phyloP scores from a whole-genome alignment of 2,113 vertebrate genomes.

The Spea multiplicata region DNA sequence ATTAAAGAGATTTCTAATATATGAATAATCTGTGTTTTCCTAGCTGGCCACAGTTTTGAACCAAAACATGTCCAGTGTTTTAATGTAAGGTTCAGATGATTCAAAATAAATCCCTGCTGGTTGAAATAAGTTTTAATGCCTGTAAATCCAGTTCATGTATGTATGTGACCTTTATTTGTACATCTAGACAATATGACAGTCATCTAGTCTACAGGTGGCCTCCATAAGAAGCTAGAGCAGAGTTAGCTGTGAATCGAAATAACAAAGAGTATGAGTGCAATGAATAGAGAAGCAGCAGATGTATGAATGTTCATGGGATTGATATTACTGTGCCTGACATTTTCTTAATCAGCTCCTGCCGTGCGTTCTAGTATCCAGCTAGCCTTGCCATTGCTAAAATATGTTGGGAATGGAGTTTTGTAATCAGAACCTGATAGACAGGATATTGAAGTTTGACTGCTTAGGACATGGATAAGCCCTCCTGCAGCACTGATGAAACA shows the following conservation, averaged over 20 bases:
- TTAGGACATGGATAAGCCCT: conserved; percentile 34
- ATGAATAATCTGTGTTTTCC: background rate
- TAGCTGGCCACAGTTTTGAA: conserved; percentile 1
- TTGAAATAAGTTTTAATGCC: conserved; percentile 22
- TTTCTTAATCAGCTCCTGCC: conserved; percentile 29
- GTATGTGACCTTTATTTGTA: conserved; percentile 28
- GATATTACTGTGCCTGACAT: background rate
- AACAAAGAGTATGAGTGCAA: conserved; percentile 23
- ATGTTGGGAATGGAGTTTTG: conserved; percentile 29
- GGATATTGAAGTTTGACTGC: conserved; percentile 44
- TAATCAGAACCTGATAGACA: conserved; percentile 26
- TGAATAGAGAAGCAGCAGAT: conserved; percentile 42
- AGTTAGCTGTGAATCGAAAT: conserved; percentile 33
- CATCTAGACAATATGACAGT: conserved; percentile 21
- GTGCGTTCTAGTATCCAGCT: conserved; percentile 24
- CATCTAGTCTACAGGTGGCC: conserved; percentile 21
- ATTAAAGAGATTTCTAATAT: no score
- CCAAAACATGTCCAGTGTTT: background rate
- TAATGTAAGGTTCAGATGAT: conserved; percentile 15
- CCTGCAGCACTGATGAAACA: conserved; percentile 34
- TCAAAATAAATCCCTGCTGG: conserved; percentile 15
- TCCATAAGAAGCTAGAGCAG: conserved; percentile 12
- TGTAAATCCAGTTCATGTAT: conserved; percentile 36
- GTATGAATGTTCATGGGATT: conserved; percentile 41
- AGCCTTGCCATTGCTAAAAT: background rate